Evolutionary conservation across 2,113 vertebrate genomes (phyloP), one percentile per base, ranked within the genome.

Genomic region (Dascyllus trimaculatus): DNA sequence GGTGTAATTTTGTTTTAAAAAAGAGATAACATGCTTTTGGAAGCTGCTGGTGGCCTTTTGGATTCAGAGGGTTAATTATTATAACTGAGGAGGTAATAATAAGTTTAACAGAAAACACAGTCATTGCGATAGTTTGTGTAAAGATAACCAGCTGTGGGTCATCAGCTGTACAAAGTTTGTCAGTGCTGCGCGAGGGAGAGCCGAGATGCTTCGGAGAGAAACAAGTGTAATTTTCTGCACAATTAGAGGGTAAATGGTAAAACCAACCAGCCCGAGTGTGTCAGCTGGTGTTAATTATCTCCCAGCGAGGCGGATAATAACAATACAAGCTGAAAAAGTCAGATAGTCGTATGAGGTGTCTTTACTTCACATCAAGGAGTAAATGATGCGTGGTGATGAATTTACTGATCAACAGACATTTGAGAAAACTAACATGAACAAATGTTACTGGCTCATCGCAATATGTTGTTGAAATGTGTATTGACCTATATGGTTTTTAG

Each of bases 121-220:
- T 21, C 48, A 35, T 46, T 19, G 38, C 17, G n/a, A 15, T 5
- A 2, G 15, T 32, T 19, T 0, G 14, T 68, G 32, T 49, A 22
- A 66, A 68, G 70, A 73, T 64, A 58, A 57, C 13, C 18, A 0
- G 11, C 32, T 43, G 32, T 35, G 1, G 64, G 46, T 11, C 38
- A 15, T 18, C 52, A 74, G 70, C 54, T 53, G 69, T 25, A 13
- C 77, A 54, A 66, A 79, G 68, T 58, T 64, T 25, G 8, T 4
- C 0, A 4, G 25, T 2, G 3, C 19, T 22, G 13, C 19, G 46
- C 3, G 61, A 59, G 46, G 21, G 19, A 1, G 18, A n/a, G 14
- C 10, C 2, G 1, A 17, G 7, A 19, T 1, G 0, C n/a, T 5
- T 29, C 26, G 21, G 29, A 11, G 0, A 35, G 19, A 19, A 35